Evolutionary conservation across 2,888 invertebrate genomes (phyloP).

Genomic region (Diplolepis rosae): DNA sequence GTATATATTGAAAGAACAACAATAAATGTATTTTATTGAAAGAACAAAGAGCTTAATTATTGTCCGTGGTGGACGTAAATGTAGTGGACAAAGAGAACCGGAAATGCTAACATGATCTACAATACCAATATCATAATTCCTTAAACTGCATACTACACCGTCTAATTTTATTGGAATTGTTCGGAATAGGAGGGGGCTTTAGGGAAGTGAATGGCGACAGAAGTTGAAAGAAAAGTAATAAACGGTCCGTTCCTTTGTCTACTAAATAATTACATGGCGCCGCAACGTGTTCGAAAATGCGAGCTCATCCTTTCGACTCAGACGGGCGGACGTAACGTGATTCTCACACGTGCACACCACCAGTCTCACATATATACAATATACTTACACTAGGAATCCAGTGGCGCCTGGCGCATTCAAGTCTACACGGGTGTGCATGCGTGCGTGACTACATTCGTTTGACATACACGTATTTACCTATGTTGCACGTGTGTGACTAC

Average conservation of each 20-base stretch:
- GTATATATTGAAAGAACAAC: too few relatives aligned
- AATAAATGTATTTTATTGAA: too few relatives aligned
- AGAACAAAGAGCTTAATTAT: neutral
- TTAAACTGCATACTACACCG: neutral
- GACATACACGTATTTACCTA: conserved; percentile 25
- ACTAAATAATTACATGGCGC: conserved; percentile 31
- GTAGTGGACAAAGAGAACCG: neutral
- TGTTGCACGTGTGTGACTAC: conserved; percentile 35
- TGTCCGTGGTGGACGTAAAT: neutral
- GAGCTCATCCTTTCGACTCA: conserved; percentile 27
- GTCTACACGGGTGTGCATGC: conserved; percentile 63
- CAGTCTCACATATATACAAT: conserved; percentile 15
- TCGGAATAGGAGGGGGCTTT: neutral
- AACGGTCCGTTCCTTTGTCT: conserved; percentile 23
- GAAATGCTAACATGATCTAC: neutral
- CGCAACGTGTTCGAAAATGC: conserved; percentile 24
- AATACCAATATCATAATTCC: neutral
- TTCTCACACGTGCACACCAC: neutral
- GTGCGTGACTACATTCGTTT: conserved; percentile 58
- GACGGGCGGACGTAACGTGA: conserved; percentile 24
- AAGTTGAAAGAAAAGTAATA: conserved; percentile 24
- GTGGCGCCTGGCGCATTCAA: conserved; percentile 62
- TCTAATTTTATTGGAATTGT: conserved; percentile 11
- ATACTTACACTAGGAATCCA: conserved; percentile 6
- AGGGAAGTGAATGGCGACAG: conserved; percentile 10